Evolutionary conservation across 2,888 invertebrate genomes (phyloP).

Genomic region (Cylindroiulus punctatus): DNA sequence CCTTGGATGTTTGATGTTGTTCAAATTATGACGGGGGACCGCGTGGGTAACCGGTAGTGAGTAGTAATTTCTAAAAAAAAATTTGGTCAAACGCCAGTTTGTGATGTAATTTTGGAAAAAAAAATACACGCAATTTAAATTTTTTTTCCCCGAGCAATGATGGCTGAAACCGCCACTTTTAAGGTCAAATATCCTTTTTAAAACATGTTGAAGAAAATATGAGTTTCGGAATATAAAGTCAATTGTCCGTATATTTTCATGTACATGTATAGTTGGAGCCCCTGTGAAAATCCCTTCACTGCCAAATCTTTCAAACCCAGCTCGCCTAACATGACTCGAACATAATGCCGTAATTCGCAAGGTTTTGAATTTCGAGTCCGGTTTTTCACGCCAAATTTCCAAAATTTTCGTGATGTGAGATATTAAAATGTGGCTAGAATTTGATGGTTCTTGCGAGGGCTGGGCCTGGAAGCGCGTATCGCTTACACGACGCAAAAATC

Average conservation of each 20-base stretch:
- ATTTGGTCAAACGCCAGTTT: no score
- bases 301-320: not conserved
- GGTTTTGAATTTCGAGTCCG: not conserved
- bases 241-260: not conserved
- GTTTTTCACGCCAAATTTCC: not conserved
- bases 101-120: no score
- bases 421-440: not conserved
- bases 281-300: not conserved
- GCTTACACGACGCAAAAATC: not conserved
- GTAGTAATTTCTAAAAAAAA: no score
- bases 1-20: no score
- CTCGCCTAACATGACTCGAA: not conserved
- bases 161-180: no score
- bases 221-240: no score
- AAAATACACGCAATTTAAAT: no score
- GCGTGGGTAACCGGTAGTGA: no score
- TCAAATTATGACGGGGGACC: no score
- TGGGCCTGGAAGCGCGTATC: not conserved
- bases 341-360: not conserved
- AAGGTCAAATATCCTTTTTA: no score
- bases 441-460: not conserved
- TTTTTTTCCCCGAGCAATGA: no score
- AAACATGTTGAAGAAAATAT: no score
- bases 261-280: not conserved
- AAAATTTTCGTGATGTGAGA: not conserved